phyloP scores from a whole-genome alignment of 1,140 invertebrate species.

The Bactericera cockerelli region DNA sequence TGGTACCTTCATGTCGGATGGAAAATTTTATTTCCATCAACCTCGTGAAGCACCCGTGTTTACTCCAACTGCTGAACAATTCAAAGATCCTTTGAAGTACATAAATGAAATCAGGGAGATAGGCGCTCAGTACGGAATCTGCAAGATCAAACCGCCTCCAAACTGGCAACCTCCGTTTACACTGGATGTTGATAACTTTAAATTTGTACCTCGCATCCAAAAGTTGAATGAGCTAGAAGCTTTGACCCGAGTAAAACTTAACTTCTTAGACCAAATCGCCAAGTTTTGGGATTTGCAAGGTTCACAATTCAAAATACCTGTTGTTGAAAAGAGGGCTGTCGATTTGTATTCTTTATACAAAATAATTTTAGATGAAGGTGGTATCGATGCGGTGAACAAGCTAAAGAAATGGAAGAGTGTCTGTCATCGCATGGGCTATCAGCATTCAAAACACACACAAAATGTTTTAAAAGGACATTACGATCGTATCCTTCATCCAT shows the following conservation, averaged over 20 bases:
- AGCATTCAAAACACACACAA: slow-evolving; percentile 62
- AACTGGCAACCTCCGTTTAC: slow-evolving; percentile 97
- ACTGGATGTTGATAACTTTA: slow-evolving; percentile 89
- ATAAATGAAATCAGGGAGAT: slow-evolving; percentile 80
- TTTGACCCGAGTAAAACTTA: slow-evolving; percentile 85
- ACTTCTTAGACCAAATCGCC: slow-evolving; percentile 92
- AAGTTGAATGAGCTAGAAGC: slow-evolving; percentile 93
- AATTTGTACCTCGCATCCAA: slow-evolving; percentile 92
- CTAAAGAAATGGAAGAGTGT: slow-evolving; percentile 86
- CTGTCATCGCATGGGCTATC: slow-evolving; percentile 68
- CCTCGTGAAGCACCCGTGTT: slow-evolving; percentile 83
- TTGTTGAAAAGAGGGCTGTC: slow-evolving; percentile 83
- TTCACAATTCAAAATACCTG: slow-evolving; percentile 79
- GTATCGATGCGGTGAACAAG: slow-evolving; percentile 65
- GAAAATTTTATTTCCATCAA: slow-evolving; percentile 60
- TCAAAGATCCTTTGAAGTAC: slow-evolving; percentile 81
- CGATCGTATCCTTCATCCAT: slow-evolving; percentile 82
- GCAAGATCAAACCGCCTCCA: slow-evolving; percentile 84
- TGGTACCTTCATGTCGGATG: slow-evolving; percentile 24
- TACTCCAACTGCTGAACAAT: slow-evolving; percentile 75
- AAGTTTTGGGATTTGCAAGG: slow-evolving; percentile 98
- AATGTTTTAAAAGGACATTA: slow-evolving; percentile 78
- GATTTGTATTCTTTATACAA: slow-evolving; percentile 86
- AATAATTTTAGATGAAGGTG: slow-evolving; percentile 79
- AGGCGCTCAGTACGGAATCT: slow-evolving; percentile 82